Evolutionary conservation across 2,113 vertebrate genomes (phyloP).

Genomic region (Saiga tatarica): DNA sequence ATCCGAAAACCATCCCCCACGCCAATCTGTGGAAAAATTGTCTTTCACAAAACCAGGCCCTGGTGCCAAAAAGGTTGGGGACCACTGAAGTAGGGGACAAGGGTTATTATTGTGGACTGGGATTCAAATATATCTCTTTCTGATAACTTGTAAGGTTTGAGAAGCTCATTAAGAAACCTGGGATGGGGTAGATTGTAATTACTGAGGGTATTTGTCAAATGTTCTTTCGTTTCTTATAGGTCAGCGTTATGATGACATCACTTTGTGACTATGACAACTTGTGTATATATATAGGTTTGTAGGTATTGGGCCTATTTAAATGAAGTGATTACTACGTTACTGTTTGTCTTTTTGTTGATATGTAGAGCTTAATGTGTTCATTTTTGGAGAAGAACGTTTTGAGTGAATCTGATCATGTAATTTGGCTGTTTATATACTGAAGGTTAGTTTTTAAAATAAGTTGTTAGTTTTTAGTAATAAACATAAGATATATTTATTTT

Average conservation of each 20-base stretch:
- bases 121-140: not conserved
- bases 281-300: not conserved
- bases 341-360: not conserved
- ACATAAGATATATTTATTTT: not conserved
- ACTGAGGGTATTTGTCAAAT: not conserved
- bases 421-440: constrained; percentile 13
- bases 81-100: not conserved
- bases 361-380: not conserved
- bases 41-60: not conserved
- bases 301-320: not conserved
- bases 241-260: not conserved
- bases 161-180: not conserved
- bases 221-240: not conserved
- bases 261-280: not conserved
- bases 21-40: not conserved
- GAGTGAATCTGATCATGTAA: constrained; percentile 1
- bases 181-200: not conserved
- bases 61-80: not conserved
- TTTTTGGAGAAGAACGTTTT: constrained; percentile 1
- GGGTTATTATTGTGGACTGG: not conserved
- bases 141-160: constrained; percentile 9
- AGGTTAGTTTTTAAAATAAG: not conserved
- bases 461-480: constrained; percentile 46
- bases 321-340: not conserved
- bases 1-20: not conserved